These are phyloP conservation scores for Nasonia longicornis DNA, from an alignment of 1,140 invertebrate species.

Conservation along the genomic window DNA sequence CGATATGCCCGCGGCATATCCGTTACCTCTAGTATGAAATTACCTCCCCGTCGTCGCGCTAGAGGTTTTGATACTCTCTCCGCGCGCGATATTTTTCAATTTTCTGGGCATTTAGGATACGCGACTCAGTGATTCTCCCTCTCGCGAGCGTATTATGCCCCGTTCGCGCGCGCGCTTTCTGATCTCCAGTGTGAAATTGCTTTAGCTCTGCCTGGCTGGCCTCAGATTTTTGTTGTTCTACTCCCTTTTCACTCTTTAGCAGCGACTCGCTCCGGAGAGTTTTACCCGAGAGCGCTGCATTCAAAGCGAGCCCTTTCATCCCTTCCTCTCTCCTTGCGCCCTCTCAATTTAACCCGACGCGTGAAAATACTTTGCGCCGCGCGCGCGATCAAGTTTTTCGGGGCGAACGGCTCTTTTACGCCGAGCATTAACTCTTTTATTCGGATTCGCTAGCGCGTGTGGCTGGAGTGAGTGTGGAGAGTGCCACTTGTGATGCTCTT, in stretches of 20 bases:
- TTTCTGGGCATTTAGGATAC: slow-evolving; percentile 39
- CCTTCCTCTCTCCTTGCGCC: neutral
- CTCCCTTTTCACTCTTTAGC: neutral
- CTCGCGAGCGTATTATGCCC: slow-evolving; percentile 41
- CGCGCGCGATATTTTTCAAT: slow-evolving; percentile 32
- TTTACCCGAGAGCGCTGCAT: neutral
- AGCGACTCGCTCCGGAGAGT: neutral
- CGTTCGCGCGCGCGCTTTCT: slow-evolving; percentile 47
- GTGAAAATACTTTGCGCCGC: neutral
- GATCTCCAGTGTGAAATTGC: slow-evolving; percentile 60
- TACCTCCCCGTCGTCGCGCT: neutral
- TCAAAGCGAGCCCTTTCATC: slow-evolving; percentile 4
- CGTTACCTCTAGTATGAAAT: slow-evolving; percentile 30
- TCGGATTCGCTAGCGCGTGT: neutral
- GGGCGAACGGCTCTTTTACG: neutral
- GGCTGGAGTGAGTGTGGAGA: neutral
- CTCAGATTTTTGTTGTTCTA: slow-evolving; percentile 53
- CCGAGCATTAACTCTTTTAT: slow-evolving; percentile 15
- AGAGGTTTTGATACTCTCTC: neutral
- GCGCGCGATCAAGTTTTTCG: slow-evolving; percentile 9
- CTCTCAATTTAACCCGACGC: neutral
- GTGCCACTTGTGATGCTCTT: slow-evolving; percentile 1
- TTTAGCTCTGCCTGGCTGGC: slow-evolving; percentile 52
- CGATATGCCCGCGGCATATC: slow-evolving; percentile 16
- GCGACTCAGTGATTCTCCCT: slow-evolving; percentile 45